Base-by-base conservation (phyloP, 2,113 vertebrate genomes). In the Salminus brasiliensis region DNA sequence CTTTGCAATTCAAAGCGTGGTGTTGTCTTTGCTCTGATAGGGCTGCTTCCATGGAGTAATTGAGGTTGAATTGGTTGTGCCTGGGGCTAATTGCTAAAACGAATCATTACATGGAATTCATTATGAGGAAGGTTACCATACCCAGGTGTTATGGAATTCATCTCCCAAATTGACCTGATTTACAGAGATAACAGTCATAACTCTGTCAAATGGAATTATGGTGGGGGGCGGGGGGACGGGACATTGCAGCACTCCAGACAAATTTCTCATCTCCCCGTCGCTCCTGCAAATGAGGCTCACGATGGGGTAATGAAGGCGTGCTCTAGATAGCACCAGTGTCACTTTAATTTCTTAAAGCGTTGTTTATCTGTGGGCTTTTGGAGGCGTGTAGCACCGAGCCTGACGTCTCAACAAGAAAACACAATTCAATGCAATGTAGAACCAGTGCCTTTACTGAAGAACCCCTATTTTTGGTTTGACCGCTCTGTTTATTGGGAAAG, bases 71-170 rank as follows among this genome's bases (percentile, higher is more conserved):
- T 91, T 89, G 88, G 88, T 91, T 90, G 87, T 89, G 91, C 91
- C 89, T 83, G 79, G 85, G 89, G 92, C 90, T 92, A 91, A 92
- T 91, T 92, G 89, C 87, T 91, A 91, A 93, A 93, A 91, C 89
- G 90, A 92, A 92, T 93, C 90, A 90, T 93, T 92, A 93, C 91
- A 91, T 89, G 88, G 89, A 91, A 92, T 93, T 92, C 90, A 92
- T 92, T 92, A 92, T 85, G 87, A 88, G 85, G 89, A 84, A 79
- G 83, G 88, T 90, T 91, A 88, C 86, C 85, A 82, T 87, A 87
- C 85, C 84, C 88, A 90, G 88, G 91, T 93, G 91, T 91, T 92
- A 91, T 88, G 90, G 89, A 92, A 93, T 91, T 89, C 88, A 90
- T 93, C 90, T 92, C 88, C 90, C 85, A 89, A 92, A 91, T 90